These are phyloP conservation scores for Emydocephalus ijimae DNA, from an alignment of 2,113 vertebrate species.

Conservation along the genomic window DNA sequence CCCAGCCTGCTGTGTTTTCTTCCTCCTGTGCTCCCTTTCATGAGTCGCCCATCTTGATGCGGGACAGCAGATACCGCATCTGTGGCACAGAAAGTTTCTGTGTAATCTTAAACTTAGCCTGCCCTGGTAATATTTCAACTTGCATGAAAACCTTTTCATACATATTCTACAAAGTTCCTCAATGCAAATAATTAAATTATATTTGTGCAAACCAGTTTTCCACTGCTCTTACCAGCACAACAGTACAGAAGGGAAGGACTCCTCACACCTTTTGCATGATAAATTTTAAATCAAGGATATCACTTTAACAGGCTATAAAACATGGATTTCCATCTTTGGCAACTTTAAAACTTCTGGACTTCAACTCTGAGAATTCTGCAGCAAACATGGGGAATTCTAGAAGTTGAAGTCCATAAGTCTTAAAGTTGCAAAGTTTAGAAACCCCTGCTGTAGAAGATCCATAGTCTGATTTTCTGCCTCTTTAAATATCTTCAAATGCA, in stretches of 20 bases:
- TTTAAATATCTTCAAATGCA: neutral
- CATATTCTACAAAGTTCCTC: neutral
- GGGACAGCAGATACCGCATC: no score
- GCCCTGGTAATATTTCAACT: neutral
- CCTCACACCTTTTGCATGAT: neutral
- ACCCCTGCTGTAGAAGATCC: neutral
- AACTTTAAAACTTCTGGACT: neutral
- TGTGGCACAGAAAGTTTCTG: neutral
- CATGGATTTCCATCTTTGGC: neutral
- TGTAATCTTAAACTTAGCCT: neutral
- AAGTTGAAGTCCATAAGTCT: neutral
- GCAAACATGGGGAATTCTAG: neutral
- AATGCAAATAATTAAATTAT: neutral
- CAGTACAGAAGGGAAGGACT: neutral
- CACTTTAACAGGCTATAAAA: neutral
- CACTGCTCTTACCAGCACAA: neutral
- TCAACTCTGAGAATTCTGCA: neutral
- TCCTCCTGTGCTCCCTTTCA: no score
- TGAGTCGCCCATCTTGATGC: no score
- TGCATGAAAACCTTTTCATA: neutral
- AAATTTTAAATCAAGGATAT: neutral
- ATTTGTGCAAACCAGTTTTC: neutral
- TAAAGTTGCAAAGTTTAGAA: neutral
- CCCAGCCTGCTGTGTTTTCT: no score
- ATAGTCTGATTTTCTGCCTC: neutral